Conservation (phyloP, 2,797 vertebrate genomes). For the Knipowitschia caucasica region DNA sequence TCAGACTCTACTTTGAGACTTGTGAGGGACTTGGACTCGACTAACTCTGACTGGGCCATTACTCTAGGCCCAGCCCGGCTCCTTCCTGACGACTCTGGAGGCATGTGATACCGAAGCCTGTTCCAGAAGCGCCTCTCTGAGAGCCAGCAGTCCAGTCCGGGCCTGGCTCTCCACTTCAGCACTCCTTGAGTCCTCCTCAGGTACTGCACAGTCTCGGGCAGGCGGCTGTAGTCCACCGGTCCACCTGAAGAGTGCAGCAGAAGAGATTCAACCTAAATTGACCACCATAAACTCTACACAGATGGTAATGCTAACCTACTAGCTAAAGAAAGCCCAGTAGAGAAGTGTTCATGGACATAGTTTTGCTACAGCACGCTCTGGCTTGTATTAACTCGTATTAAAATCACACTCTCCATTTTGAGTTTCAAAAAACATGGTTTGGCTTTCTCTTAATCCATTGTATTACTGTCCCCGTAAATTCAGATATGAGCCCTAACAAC, state of each 20-base stretch:
- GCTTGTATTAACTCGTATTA: too few relatives aligned
- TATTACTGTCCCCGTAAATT: too few relatives aligned
- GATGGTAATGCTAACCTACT: too few relatives aligned
- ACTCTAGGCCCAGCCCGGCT: background rate
- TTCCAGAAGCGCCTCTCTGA: conserved; percentile 86
- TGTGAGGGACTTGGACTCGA: background rate
- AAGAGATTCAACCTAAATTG: background rate
- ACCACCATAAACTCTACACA: background rate
- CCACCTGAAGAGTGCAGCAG: conserved; percentile 65
- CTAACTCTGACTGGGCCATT: background rate
- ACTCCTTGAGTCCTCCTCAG: conserved; percentile 82
- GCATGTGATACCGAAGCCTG: conserved; percentile 84
- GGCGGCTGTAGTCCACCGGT: conserved; percentile 76
- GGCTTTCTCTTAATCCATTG: too few relatives aligned
- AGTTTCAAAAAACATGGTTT: too few relatives aligned
- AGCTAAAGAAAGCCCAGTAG: too few relatives aligned
- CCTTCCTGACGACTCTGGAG: conserved; percentile 44
- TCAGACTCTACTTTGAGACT: background rate
- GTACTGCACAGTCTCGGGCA: conserved; percentile 86
- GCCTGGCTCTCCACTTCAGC: conserved; percentile 75
- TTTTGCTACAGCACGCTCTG: too few relatives aligned
- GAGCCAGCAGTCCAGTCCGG: conserved; percentile 11
- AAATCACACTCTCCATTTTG: too few relatives aligned
- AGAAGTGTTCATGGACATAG: too few relatives aligned
- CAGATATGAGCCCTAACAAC: too few relatives aligned